Evolutionary conservation across 2,888 invertebrate species (phyloP).

Genomic region (Fissipunctia ypsillon): DNA sequence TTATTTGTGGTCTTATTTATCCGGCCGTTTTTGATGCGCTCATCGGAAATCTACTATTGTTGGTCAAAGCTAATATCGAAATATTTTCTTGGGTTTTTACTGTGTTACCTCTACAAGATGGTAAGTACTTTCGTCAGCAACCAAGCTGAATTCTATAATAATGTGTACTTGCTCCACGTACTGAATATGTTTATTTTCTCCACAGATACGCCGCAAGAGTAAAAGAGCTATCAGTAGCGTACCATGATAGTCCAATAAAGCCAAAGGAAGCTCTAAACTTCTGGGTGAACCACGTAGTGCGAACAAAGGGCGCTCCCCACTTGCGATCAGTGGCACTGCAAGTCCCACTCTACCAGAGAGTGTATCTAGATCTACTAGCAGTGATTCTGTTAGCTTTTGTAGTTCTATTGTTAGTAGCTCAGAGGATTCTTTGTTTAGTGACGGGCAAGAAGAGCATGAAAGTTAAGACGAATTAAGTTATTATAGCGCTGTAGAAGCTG

Average conservation of each 20-base stretch:
- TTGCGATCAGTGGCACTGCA: constrained; percentile 75
- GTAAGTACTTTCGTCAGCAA: background rate
- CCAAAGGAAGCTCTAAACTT: constrained; percentile 74
- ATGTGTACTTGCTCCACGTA: background rate
- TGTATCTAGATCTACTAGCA: constrained; percentile 75
- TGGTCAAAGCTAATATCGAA: background rate
- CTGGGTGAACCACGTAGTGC: constrained; percentile 79
- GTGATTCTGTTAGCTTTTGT: constrained; percentile 40
- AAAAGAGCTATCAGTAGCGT: constrained; percentile 74
- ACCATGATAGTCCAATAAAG: constrained; percentile 73
- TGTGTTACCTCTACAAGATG: background rate
- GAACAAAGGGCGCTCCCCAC: constrained; percentile 76
- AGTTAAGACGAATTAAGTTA: constrained; percentile 46
- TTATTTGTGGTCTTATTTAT: no score
- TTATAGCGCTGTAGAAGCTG: background rate
- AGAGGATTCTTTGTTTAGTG: constrained; percentile 9
- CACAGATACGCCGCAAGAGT: constrained; percentile 74
- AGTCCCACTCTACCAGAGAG: constrained; percentile 76
- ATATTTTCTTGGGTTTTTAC: no score
- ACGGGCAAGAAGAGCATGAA: constrained; percentile 21
- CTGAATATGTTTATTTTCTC: constrained; percentile 8
- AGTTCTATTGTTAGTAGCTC: constrained; percentile 8
- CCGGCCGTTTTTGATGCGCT: no score
- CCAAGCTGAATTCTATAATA: background rate
- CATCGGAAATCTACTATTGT: no score